Evolutionary conservation across 2,113 vertebrate genomes (phyloP).

Genomic region (Archocentrus centrarchus): DNA sequence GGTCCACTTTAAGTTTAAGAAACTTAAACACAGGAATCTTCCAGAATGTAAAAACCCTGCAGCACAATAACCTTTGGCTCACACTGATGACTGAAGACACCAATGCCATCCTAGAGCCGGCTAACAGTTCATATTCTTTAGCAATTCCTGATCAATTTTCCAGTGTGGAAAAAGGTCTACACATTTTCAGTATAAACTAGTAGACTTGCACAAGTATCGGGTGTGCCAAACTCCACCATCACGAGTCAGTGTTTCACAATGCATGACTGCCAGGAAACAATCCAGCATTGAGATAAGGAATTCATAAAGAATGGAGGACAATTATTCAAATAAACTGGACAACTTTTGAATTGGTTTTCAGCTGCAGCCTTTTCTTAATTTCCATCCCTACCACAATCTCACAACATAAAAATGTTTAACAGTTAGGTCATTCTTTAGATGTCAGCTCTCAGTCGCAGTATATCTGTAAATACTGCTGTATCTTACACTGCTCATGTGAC

Average conservation of each 20-base stretch:
- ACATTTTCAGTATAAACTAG: neutral
- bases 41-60: neutral
- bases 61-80: neutral
- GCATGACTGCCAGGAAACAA: neutral
- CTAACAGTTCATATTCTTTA: neutral
- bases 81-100: neutral
- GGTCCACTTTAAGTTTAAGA: neutral
- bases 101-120: neutral
- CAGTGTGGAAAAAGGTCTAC: neutral
- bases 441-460: neutral
- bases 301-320: neutral
- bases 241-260: neutral
- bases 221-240: neutral
- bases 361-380: neutral
- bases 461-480: neutral
- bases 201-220: neutral
- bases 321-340: neutral
- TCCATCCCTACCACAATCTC: neutral
- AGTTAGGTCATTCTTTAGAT: neutral
- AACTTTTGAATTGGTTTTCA: neutral
- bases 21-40: neutral
- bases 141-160: neutral
- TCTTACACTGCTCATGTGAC: neutral
- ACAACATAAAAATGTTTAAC: neutral
- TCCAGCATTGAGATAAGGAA: neutral